These are phyloP conservation scores for Lutjanus erythropterus DNA, from an alignment of 2,113 vertebrate genomes.

Conservation along the genomic window DNA sequence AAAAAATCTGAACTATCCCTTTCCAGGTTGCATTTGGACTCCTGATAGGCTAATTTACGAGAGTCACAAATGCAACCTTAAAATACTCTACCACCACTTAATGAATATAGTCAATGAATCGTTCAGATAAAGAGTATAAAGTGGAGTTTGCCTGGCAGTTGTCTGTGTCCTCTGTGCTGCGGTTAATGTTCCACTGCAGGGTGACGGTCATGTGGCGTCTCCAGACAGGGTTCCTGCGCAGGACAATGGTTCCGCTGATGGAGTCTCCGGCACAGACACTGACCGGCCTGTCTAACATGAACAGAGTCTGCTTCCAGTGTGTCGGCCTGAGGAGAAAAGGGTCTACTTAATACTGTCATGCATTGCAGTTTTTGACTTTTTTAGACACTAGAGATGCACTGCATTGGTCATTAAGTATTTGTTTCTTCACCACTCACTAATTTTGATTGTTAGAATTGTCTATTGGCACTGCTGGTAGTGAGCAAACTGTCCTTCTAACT, in stretches of 20 bases:
- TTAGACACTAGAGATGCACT: background rate
- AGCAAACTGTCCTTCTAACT: background rate
- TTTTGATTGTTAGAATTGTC: background rate
- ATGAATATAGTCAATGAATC: background rate
- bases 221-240: constrained; percentile 87
- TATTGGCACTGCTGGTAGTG: background rate
- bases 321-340: constrained; percentile 77
- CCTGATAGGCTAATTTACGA: background rate
- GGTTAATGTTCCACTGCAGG: constrained; percentile 83
- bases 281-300: constrained; percentile 87
- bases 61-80: background rate
- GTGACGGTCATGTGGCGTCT: constrained; percentile 87
- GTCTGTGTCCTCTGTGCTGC: constrained; percentile 49
- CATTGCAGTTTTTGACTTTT: background rate
- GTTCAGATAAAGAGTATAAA: background rate
- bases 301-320: constrained; percentile 91
- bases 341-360: background rate
- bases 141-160: constrained; percentile 71
- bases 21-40: no score
- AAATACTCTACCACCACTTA: background rate
- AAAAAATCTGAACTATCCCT: no score
- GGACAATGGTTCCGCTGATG: constrained; percentile 76
- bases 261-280: constrained; percentile 72
- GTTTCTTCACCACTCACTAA: no score
- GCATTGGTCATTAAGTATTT: background rate